phyloP scores from a whole-genome alignment of 2,797 vertebrate species.

The Allobates femoralis region DNA sequence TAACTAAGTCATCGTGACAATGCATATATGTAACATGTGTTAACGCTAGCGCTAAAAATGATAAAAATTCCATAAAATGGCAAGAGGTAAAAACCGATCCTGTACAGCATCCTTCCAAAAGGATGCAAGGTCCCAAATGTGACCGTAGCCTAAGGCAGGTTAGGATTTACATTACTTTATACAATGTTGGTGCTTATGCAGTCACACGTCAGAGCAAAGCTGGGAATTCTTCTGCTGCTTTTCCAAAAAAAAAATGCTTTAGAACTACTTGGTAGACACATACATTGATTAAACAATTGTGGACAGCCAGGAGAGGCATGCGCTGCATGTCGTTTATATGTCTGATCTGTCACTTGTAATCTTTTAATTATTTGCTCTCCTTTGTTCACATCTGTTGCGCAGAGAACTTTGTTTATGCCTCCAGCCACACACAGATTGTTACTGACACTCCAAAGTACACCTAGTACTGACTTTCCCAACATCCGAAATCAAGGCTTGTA shows the following conservation, averaged over 20 bases:
- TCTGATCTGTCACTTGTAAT: background rate
- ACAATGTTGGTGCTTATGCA: background rate
- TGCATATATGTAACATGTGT: too few relatives aligned
- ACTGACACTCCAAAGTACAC: background rate
- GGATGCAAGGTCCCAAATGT: too few relatives aligned
- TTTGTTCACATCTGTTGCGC: background rate
- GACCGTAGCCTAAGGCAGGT: too few relatives aligned
- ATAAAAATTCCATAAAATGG: too few relatives aligned
- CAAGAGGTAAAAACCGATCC: too few relatives aligned
- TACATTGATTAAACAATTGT: background rate
- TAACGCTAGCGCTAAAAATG: too few relatives aligned
- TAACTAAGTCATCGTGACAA: too few relatives aligned
- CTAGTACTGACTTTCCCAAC: background rate
- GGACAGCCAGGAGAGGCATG: background rate
- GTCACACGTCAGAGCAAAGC: background rate
- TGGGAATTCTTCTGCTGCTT: background rate
- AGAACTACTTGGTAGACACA: background rate
- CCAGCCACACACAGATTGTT: conserved; percentile 1
- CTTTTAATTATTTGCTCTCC: background rate
- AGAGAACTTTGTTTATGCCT: conserved; percentile 8
- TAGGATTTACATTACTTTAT: too few relatives aligned
- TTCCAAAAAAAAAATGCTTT: background rate
- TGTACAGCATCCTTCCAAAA: too few relatives aligned
- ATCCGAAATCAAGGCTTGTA: background rate
- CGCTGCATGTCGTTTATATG: background rate